phyloP scores from a whole-genome alignment of 2,888 invertebrate species.

The Lepetodrilus schrolli region DNA sequence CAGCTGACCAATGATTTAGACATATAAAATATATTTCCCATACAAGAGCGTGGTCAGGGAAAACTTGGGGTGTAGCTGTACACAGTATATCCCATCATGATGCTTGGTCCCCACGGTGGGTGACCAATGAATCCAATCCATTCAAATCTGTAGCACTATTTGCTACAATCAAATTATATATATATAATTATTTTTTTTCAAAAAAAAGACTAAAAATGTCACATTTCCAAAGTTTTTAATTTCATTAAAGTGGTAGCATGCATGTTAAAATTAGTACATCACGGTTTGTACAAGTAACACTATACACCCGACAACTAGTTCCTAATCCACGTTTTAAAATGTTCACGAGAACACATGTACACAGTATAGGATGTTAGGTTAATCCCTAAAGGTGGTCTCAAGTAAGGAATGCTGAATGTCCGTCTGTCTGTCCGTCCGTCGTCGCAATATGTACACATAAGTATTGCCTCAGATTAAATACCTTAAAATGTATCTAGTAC shows the following conservation, averaged over 20 bases:
- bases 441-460: too few species aligned
- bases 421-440: not conserved
- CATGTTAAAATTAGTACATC: slow-evolving; percentile 23
- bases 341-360: slow-evolving; percentile 6
- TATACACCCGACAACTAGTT: slow-evolving; percentile 2
- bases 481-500: slow-evolving; percentile 19
- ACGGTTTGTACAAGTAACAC: slow-evolving; percentile 9
- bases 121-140: too few species aligned
- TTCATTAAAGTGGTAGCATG: slow-evolving; percentile 21
- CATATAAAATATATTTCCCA: too few species aligned
- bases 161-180: too few species aligned
- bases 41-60: too few species aligned
- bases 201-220: not conserved
- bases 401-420: slow-evolving; percentile 14
- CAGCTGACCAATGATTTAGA: too few species aligned
- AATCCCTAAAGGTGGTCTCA: slow-evolving; percentile 18
- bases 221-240: not conserved
- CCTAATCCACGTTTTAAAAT: slow-evolving; percentile 15
- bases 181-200: too few species aligned
- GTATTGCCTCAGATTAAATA: too few species aligned
- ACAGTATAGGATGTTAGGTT: slow-evolving; percentile 3
- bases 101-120: too few species aligned
- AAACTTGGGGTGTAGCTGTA: too few species aligned
- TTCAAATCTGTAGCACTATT: too few species aligned
- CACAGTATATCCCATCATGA: too few species aligned